phyloP scores from a whole-genome alignment of 2,113 vertebrate species.

The Hemiprocne comata region DNA sequence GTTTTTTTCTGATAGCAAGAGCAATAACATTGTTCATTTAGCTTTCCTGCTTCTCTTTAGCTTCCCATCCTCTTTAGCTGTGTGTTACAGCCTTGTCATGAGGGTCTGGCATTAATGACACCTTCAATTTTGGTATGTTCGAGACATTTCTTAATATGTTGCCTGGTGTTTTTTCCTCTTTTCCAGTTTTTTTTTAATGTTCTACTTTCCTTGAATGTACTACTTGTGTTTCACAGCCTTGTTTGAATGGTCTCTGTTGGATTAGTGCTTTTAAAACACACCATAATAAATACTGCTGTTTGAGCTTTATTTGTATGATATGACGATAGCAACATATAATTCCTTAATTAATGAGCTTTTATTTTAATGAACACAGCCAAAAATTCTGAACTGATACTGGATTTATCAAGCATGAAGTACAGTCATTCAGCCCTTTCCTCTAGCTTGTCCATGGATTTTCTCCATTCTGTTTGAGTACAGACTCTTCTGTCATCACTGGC shows the following conservation, averaged over 20 bases:
- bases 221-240: neutral
- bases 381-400: neutral
- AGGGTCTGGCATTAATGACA: neutral
- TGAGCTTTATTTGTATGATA: neutral
- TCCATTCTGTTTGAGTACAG: neutral
- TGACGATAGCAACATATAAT: neutral
- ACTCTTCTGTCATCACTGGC: neutral
- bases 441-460: neutral
- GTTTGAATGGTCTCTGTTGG: neutral
- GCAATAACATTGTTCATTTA: neutral
- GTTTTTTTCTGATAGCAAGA: neutral
- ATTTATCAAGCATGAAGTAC: neutral
- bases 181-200: neutral
- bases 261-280: neutral
- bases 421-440: neutral
- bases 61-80: neutral
- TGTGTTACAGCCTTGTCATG: neutral
- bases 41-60: neutral
- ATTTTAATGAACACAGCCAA: neutral
- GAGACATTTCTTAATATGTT: neutral
- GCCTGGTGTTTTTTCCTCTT: neutral
- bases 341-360: neutral
- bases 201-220: neutral
- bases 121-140: neutral
- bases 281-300: neutral